phyloP scores from a whole-genome alignment of 1,140 invertebrate genomes.

The Archegozetes longisetosus region DNA sequence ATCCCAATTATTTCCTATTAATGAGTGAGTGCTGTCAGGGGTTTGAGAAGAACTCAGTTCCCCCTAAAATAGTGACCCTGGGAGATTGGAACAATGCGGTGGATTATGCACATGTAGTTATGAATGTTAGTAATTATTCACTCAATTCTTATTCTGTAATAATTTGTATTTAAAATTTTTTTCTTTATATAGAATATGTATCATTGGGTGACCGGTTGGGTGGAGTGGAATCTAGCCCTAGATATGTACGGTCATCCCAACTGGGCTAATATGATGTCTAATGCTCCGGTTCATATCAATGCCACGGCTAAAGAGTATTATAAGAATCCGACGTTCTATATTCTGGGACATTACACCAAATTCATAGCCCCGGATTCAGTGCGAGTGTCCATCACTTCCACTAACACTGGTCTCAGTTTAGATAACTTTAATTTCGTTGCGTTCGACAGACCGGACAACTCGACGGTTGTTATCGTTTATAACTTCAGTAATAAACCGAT shows the following conservation, averaged over 20 bases:
- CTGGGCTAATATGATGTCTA: conserved; percentile 55
- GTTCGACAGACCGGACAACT: conserved; percentile 39
- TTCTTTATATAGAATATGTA: conserved; percentile 28
- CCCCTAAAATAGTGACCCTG: conserved; percentile 10
- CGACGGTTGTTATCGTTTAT: conserved; percentile 39
- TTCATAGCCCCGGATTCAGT: conserved; percentile 47
- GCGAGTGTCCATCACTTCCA: conserved; percentile 25
- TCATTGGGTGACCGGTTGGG: conserved; percentile 49
- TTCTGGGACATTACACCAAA: conserved; percentile 67
- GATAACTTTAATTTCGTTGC: conserved; percentile 30
- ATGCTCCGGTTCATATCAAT: conserved; percentile 58
- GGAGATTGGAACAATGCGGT: conserved; percentile 17
- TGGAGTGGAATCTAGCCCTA: conserved; percentile 76
- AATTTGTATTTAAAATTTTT: neutral
- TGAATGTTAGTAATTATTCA: conserved; percentile 23
- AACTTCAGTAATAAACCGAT: conserved; percentile 39
- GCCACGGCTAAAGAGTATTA: conserved; percentile 47
- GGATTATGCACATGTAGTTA: conserved; percentile 16
- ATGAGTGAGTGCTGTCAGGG: conserved; percentile 57
- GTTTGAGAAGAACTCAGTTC: conserved; percentile 21
- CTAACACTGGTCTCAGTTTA: too few relatives aligned
- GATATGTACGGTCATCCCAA: conserved; percentile 62
- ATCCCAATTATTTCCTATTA: conserved; percentile 54
- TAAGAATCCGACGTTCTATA: conserved; percentile 77
- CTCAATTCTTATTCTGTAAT: too few relatives aligned